Conservation (phyloP, 2,888 invertebrate genomes). For the Selenia dentaria region DNA sequence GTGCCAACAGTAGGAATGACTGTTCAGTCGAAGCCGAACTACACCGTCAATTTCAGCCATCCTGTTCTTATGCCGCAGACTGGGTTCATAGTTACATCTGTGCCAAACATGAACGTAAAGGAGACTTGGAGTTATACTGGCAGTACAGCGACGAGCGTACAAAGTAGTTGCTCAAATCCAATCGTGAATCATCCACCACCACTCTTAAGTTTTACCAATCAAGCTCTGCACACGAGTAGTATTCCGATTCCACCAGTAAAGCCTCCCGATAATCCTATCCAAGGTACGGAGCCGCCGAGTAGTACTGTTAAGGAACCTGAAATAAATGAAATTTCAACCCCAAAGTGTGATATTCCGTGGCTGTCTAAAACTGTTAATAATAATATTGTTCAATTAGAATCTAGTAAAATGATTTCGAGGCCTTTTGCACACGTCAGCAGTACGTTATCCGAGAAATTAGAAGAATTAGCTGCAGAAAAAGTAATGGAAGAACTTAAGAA, state of each 20-base stretch:
- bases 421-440: slow-evolving; percentile 74
- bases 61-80: slow-evolving; percentile 76
- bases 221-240: slow-evolving; percentile 71
- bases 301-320: slow-evolving; percentile 75
- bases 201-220: slow-evolving; percentile 64
- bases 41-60: slow-evolving; percentile 80
- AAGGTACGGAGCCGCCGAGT: slow-evolving; percentile 77
- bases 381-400: slow-evolving; percentile 68
- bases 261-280: slow-evolving; percentile 77
- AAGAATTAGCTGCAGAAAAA: slow-evolving; percentile 46
- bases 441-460: slow-evolving; percentile 65
- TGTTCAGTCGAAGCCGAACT: slow-evolving; percentile 79
- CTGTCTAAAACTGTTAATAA: slow-evolving; percentile 78
- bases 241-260: slow-evolving; percentile 77
- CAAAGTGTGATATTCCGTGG: slow-evolving; percentile 79
- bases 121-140: slow-evolving; percentile 68
- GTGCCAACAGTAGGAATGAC: slow-evolving; percentile 76
- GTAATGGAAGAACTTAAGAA: slow-evolving; percentile 29
- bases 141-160: slow-evolving; percentile 28
- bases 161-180: slow-evolving; percentile 61
- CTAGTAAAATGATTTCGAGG: slow-evolving; percentile 65
- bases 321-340: slow-evolving; percentile 50
- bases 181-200: slow-evolving; percentile 69
- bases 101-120: slow-evolving; percentile 80
- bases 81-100: slow-evolving; percentile 79